phyloP scores from a whole-genome alignment of 2,113 vertebrate species.

The Melanostigma gelatinosum region DNA sequence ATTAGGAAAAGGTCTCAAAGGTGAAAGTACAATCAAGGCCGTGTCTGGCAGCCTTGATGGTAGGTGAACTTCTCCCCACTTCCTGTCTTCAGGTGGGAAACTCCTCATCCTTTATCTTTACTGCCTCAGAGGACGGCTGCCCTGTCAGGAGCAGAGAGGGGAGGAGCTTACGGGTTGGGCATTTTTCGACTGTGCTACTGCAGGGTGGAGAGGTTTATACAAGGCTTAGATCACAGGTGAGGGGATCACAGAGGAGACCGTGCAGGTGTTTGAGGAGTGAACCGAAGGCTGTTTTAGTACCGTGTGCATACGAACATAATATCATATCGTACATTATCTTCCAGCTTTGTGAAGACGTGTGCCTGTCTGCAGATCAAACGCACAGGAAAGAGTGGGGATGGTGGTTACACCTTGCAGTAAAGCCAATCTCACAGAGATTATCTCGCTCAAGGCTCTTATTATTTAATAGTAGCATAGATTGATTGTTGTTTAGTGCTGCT shows the following conservation, averaged over 20 bases:
- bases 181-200: conserved; percentile 61
- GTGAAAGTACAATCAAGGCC: conserved; percentile 28
- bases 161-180: conserved; percentile 68
- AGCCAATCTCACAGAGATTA: conserved; percentile 74
- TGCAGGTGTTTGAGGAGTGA: conserved; percentile 77
- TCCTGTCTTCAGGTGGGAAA: conserved; percentile 76
- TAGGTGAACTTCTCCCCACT: conserved; percentile 57
- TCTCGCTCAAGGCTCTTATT: conserved; percentile 62
- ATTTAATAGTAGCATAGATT: conserved; percentile 71
- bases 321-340: conserved; percentile 53
- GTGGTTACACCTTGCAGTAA: conserved; percentile 23
- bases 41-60: conserved; percentile 32
- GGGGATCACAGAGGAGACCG: conserved; percentile 79
- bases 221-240: conserved; percentile 81
- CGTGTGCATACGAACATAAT: conserved; percentile 56
- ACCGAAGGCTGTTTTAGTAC: conserved; percentile 63
- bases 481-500: conserved; percentile 71
- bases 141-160: conserved; percentile 61
- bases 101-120: conserved; percentile 83
- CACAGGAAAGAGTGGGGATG: conserved; percentile 60
- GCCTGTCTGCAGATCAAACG: conserved; percentile 66
- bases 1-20: conserved; percentile 29
- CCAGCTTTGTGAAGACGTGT: conserved; percentile 65
- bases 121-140: conserved; percentile 70
- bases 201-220: conserved; percentile 74